Evolutionary conservation across 1,140 invertebrate species (phyloP).

Genomic region (Copidosoma floridanum): DNA sequence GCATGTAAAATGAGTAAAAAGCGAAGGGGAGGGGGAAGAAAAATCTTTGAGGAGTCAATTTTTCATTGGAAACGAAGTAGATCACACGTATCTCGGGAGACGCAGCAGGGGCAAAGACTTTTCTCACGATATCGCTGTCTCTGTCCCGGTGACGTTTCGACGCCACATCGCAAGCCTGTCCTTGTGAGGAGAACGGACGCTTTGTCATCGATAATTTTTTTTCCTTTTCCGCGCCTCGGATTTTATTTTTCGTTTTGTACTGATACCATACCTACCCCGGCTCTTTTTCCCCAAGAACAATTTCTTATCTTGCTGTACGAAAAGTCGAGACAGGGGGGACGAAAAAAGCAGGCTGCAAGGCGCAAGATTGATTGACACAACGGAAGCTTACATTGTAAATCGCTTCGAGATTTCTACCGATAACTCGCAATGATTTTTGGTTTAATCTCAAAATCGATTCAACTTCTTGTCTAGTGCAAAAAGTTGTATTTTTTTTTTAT

Average conservation of each 20-base stretch:
- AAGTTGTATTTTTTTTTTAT: too few relatives aligned
- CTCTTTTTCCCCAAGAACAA: not conserved
- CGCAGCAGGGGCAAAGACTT: not conserved
- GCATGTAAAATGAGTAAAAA: slow-evolving; percentile 1
- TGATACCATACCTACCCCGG: not conserved
- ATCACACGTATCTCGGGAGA: slow-evolving; percentile 18
- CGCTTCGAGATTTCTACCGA: too few relatives aligned
- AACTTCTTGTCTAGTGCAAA: too few relatives aligned
- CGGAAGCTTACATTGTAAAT: too few relatives aligned
- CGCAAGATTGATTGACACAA: slow-evolving; percentile 15
- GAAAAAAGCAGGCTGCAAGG: not conserved
- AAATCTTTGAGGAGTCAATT: slow-evolving; percentile 19
- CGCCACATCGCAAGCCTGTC: slow-evolving; percentile 5
- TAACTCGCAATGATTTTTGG: too few relatives aligned
- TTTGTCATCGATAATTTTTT: slow-evolving; percentile 23
- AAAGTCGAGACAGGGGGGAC: too few relatives aligned
- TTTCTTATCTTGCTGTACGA: not conserved
- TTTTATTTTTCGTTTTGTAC: not conserved
- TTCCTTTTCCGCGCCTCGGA: not conserved
- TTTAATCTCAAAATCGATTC: too few relatives aligned
- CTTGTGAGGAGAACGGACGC: slow-evolving; percentile 7
- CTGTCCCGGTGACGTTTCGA: slow-evolving; percentile 1
- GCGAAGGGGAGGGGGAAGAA: not conserved
- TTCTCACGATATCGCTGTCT: not conserved
- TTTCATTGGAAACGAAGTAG: slow-evolving; percentile 25